Base-by-base conservation (phyloP, 2,113 vertebrate species). In the Amblyornis subalaris region DNA sequence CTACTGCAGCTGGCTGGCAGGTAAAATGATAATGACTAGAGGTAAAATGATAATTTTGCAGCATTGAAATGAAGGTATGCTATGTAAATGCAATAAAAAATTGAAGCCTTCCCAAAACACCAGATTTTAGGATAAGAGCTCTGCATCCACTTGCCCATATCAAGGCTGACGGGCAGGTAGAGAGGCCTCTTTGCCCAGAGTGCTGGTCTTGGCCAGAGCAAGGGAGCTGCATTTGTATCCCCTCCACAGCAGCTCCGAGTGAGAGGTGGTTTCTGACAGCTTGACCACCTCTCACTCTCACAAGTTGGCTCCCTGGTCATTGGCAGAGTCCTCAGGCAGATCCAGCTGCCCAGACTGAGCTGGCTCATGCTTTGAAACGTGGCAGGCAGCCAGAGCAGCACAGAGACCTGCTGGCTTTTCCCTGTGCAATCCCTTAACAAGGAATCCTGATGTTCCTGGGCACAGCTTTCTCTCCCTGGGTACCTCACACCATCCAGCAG, bases 301-400 rank as follows among this genome's bases (percentile, higher is more conserved):
- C 73, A 80, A 65, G 77, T 21, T 97, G 94, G 89, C 93, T 96
- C 92, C 66, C 76, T 88, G 79, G 62, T 67, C 90, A 74, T 17
- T 96, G 95, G 89, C 90, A 90, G 54, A 81, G 85, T 90, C 82
- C 88, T 88, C 82, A 10, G 64, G 89, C 93, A 87, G 79, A 92
- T 90, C 91, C 95, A 91, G 93, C 93, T 95, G 95, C 90, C 92
- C 85, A 94, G 93, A 79, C 87, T 60, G 90, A 88, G 79, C 78
- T 95, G 89, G 95, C 93, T 96, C 13, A 0, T 65, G 36, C 78
- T 84, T 84, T 7, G 5, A 75, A 93, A 61, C 1, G 2, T 92
- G 95, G 94, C 96, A 90, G 75, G 62, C 57, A 88, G 88, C 93
- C 95, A 95, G 92, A 93, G 75, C 35, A 91, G 79, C 94, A 85